Evolutionary conservation across 2,113 vertebrate genomes (phyloP).

Genomic region (Probosciger aterrimus): DNA sequence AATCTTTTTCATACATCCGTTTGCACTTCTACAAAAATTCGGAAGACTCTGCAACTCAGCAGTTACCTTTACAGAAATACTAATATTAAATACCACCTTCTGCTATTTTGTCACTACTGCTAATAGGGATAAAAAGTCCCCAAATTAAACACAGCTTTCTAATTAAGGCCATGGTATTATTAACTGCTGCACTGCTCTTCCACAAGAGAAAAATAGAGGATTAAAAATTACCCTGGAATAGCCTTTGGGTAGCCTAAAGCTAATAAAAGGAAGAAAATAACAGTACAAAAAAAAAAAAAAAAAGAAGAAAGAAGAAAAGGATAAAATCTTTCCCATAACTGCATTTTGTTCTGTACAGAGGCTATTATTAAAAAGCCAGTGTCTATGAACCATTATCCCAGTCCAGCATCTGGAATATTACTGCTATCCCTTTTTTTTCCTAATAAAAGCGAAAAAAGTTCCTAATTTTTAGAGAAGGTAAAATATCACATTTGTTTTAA

Average conservation of each 20-base stretch:
- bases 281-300: background rate
- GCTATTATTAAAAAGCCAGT: background rate
- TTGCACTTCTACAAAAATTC: conserved; percentile 5
- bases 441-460: background rate
- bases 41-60: background rate
- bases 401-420: background rate
- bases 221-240: conserved; percentile 27
- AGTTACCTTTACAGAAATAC: conserved; percentile 1
- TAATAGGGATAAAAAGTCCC: conserved; percentile 35
- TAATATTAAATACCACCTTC: conserved; percentile 14
- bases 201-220: background rate
- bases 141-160: conserved; percentile 34
- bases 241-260: background rate
- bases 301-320: background rate
- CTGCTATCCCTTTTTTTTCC: background rate
- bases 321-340: background rate
- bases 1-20: background rate
- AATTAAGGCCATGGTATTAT: conserved; percentile 34
- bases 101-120: background rate
- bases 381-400: background rate
- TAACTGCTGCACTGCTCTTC: conserved; percentile 14
- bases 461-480: background rate
- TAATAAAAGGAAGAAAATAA: conserved; percentile 15
- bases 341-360: background rate
- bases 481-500: background rate